Percentiles rank a stretch among this genome's conserved stretches.
Evolutionary conservation across 2,888 invertebrate species (phyloP).

Genomic region (Electrophaes corylata): DNA sequence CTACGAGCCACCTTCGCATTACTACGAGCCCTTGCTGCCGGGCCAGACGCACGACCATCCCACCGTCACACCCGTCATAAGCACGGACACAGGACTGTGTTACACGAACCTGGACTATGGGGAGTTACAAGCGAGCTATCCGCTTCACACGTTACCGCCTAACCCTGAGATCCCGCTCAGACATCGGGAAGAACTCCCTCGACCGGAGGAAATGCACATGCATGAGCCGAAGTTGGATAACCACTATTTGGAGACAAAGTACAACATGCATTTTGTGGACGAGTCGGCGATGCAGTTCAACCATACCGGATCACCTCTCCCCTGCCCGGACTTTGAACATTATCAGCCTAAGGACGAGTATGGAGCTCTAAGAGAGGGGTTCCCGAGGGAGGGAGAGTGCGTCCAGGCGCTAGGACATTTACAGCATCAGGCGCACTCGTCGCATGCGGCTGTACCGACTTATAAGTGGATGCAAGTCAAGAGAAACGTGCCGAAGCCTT

Average conservation of each 20-base stretch:
- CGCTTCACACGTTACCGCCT: constrained; percentile 82
- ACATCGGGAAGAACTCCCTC: constrained; percentile 83
- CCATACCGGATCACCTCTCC: constrained; percentile 72
- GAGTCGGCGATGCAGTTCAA: constrained; percentile 73
- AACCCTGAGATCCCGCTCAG: constrained; percentile 77
- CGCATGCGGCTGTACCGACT: constrained; percentile 90
- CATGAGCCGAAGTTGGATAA: constrained; percentile 77
- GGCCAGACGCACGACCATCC: constrained; percentile 76
- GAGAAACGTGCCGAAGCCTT: constrained; percentile 96
- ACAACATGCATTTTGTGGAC: constrained; percentile 80
- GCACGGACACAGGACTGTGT: constrained; percentile 93
- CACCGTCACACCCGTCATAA: constrained; percentile 87
- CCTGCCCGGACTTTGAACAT: constrained; percentile 85
- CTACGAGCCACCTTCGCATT: constrained; percentile 77
- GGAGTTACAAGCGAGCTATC: constrained; percentile 75
- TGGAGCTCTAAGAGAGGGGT: constrained; percentile 68
- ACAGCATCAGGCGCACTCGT: constrained; percentile 69
- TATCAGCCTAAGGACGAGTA: constrained; percentile 87
- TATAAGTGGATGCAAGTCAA: constrained; percentile 99
- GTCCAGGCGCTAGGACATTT: constrained; percentile 63
- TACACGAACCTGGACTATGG: constrained; percentile 95
- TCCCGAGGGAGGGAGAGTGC: constrained; percentile 65
- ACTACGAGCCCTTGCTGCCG: constrained; percentile 78
- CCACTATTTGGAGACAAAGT: constrained; percentile 80
- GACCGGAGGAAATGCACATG: constrained; percentile 75